phyloP scores from a whole-genome alignment of 1,140 invertebrate species.

The Acyrthosiphon pisum region DNA sequence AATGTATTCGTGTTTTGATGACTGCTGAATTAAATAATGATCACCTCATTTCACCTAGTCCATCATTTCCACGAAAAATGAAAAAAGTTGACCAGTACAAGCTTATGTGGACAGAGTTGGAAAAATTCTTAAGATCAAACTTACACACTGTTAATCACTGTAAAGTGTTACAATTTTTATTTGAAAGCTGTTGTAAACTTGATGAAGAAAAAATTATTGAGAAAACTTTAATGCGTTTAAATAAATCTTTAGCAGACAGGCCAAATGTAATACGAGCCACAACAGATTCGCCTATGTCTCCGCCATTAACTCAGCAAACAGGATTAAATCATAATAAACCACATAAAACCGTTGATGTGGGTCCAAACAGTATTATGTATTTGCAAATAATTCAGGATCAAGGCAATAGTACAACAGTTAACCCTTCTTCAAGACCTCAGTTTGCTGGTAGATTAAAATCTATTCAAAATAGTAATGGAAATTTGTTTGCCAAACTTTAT shows the following conservation, averaged over 20 bases:
- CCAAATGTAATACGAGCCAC: conserved; percentile 76
- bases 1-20: conserved; percentile 83
- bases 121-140: conserved; percentile 81
- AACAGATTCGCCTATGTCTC: conserved; percentile 82
- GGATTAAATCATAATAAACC: conserved; percentile 25
- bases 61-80: conserved; percentile 65
- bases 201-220: conserved; percentile 64
- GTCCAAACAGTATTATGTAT: conserved; percentile 47
- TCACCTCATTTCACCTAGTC: conserved; percentile 69
- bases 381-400: conserved; percentile 32
- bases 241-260: conserved; percentile 68
- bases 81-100: conserved; percentile 86
- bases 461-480: conserved; percentile 36
- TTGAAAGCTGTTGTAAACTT: conserved; percentile 76
- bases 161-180: conserved; percentile 81
- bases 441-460: conserved; percentile 51
- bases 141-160: conserved; percentile 75
- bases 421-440: neutral
- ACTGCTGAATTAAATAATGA: conserved; percentile 85
- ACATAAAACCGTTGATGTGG: neutral
- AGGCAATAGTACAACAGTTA: conserved; percentile 4
- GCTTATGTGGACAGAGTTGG: conserved; percentile 87
- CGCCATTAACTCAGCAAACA: conserved; percentile 63
- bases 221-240: conserved; percentile 70
- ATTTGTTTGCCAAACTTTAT: conserved; percentile 51